Evolutionary conservation across 2,797 vertebrate genomes (phyloP).

Genomic region (Syndactyla subalaris): DNA sequence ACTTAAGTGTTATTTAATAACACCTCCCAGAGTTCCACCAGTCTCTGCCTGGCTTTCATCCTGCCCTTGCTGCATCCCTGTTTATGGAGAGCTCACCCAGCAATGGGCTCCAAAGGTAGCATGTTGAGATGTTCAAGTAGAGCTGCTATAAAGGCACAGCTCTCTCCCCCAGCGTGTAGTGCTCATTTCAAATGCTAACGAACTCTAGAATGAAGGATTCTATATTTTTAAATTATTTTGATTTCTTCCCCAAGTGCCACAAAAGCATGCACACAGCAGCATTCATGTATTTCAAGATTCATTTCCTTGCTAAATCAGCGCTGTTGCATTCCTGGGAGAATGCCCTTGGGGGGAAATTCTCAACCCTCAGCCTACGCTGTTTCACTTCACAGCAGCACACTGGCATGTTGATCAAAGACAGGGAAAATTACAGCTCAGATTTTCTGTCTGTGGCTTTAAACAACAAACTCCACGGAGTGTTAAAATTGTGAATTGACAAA

Average conservation of each 20-base stretch:
- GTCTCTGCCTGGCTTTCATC: not conserved
- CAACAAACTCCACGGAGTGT: not conserved
- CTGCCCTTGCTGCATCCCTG: not conserved
- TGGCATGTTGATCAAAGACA: not conserved
- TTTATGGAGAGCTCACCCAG: not conserved
- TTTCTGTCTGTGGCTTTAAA: not conserved
- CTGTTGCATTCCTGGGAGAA: not conserved
- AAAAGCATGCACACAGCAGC: not conserved
- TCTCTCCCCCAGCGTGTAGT: not conserved
- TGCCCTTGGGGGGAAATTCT: constrained; percentile 14
- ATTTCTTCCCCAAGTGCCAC: not conserved
- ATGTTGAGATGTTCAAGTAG: not conserved
- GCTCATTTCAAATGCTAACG: not conserved
- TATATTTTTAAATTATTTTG: not conserved
- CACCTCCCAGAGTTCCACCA: not conserved
- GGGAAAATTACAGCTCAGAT: not conserved
- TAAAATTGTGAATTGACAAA: not conserved
- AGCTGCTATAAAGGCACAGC: not conserved
- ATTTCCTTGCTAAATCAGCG: constrained; percentile 14
- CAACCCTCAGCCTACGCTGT: not conserved
- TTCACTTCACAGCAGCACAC: not conserved
- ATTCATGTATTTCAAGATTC: not conserved
- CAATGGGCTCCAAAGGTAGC: not conserved
- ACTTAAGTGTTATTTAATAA: not conserved
- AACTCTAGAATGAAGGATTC: not conserved